Percentiles rank a stretch among this genome's conserved stretches.
Conservation (phyloP, 2,888 invertebrate species). For the Boloria selene region DNA sequence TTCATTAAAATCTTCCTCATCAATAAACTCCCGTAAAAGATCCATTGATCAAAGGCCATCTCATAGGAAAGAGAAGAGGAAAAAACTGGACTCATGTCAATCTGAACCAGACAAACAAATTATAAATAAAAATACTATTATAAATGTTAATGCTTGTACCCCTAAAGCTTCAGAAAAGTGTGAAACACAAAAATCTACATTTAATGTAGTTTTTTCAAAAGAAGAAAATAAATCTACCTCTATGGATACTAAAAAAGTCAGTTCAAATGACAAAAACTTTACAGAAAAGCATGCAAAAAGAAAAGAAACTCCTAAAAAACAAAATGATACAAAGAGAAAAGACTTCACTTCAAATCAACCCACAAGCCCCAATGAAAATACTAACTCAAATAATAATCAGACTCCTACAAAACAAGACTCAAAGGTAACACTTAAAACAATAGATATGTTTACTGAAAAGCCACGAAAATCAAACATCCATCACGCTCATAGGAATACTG, state of each 20-base stretch:
- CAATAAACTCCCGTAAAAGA: slow-evolving; percentile 63
- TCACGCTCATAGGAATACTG: slow-evolving; percentile 66
- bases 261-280: slow-evolving; percentile 54
- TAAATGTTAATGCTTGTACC: slow-evolving; percentile 49
- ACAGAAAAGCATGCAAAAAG: slow-evolving; percentile 72
- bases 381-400: slow-evolving; percentile 45
- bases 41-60: slow-evolving; percentile 69
- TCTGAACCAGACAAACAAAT: slow-evolving; percentile 49
- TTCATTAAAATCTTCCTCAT: slow-evolving; percentile 45
- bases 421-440: slow-evolving; percentile 63
- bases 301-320: slow-evolving; percentile 59
- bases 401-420: slow-evolving; percentile 54
- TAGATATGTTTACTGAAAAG: slow-evolving; percentile 69
- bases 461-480: slow-evolving; percentile 58
- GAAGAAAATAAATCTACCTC: slow-evolving; percentile 43
- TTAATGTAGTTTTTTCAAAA: slow-evolving; percentile 55
- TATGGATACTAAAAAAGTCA: slow-evolving; percentile 53
- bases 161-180: slow-evolving; percentile 53
- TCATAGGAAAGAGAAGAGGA: slow-evolving; percentile 77
- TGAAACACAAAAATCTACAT: slow-evolving; percentile 54
- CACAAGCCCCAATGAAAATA: slow-evolving; percentile 59
- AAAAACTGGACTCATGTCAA: slow-evolving; percentile 60
- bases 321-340: slow-evolving; percentile 51
- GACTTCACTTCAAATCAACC: slow-evolving; percentile 59
- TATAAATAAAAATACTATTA: slow-evolving; percentile 51